Conservation (phyloP, 2,797 vertebrate genomes). For the Channallabes apus region DNA sequence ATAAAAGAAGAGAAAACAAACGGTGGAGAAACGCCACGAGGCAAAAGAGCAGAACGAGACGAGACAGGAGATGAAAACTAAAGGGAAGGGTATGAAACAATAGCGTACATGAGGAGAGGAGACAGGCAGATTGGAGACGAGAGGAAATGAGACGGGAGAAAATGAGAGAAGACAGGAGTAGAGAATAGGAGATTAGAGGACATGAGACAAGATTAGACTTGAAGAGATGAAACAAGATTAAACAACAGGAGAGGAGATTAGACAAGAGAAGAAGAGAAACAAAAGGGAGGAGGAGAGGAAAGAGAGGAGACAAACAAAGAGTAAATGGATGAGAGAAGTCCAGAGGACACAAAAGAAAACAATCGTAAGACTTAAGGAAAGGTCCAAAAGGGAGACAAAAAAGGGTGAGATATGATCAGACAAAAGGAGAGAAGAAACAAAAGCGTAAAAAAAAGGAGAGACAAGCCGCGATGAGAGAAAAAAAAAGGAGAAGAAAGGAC, state of each 20-base stretch:
- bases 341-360: conserved; percentile 21
- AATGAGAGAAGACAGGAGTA: background rate
- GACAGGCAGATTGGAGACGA: background rate
- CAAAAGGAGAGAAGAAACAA: conserved; percentile 16
- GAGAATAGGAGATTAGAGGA: background rate
- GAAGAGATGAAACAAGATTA: background rate
- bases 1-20: background rate
- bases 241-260: background rate
- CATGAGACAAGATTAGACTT: background rate
- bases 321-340: background rate
- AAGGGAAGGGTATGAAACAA: background rate
- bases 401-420: conserved; percentile 5
- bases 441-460: background rate
- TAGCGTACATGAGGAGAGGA: background rate
- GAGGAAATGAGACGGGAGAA: background rate
- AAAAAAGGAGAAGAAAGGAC: background rate
- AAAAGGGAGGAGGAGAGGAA: background rate
- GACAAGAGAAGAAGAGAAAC: background rate
- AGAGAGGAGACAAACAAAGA: background rate
- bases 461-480: background rate
- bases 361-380: conserved; percentile 55
- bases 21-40: background rate
- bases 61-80: background rate
- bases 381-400: conserved; percentile 35
- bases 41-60: background rate